These are phyloP conservation scores for Trichogramma pretiosum DNA, from an alignment of 1,140 invertebrate species.

Conservation along the genomic window DNA sequence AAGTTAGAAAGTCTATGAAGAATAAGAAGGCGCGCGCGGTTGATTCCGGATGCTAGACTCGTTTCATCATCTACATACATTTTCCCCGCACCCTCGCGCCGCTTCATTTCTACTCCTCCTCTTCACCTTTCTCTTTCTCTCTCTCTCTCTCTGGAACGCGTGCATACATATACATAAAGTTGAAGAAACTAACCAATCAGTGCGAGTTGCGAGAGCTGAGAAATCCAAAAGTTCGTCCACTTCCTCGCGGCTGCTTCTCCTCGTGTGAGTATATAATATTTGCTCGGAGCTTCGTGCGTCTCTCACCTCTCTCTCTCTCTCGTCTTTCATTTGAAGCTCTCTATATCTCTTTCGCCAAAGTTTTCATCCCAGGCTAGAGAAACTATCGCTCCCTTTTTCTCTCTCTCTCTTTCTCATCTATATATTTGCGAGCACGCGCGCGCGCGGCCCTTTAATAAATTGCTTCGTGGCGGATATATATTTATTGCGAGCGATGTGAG, in stretches of 20 bases:
- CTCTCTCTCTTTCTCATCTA: no score
- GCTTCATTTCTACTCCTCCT: not conserved
- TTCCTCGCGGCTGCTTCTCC: not conserved
- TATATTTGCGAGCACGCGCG: no score
- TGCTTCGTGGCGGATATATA: no score
- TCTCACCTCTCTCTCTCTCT: constrained; percentile 3
- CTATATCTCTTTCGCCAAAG: no score
- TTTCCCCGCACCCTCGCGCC: constrained; percentile 12
- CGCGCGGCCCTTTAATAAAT: no score
- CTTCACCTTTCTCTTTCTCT: no score
- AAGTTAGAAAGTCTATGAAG: no score
- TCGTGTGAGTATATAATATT: not conserved
- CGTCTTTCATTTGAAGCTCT: no score
- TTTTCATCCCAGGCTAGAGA: no score
- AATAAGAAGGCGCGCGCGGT: constrained; percentile 2
- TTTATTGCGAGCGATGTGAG: no score
- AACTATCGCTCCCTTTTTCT: no score
- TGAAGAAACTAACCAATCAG: constrained; percentile 30
- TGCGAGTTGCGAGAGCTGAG: not conserved
- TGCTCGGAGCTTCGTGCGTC: not conserved
- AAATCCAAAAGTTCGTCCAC: constrained; percentile 14
- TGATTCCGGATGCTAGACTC: constrained; percentile 26
- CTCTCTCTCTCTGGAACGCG: no score
- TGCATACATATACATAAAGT: constrained; percentile 25
- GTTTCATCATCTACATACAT: constrained; percentile 27